phyloP scores from a whole-genome alignment of 1,140 invertebrate species.

The Aradophagus sp. region DNA sequence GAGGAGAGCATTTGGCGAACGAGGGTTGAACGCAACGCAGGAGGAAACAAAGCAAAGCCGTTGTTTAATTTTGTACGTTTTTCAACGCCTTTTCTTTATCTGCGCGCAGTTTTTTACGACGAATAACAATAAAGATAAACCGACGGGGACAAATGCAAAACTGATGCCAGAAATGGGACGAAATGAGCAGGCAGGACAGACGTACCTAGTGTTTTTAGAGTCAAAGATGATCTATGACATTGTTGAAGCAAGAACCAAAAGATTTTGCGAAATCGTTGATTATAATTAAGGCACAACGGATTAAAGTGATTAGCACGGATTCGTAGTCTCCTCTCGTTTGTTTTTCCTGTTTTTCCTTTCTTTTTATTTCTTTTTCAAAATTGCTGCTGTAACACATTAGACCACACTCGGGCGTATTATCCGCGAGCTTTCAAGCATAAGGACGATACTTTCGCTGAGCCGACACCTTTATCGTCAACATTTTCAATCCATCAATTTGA shows the following conservation, averaged over 20 bases:
- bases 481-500: constrained; percentile 3
- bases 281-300: no score
- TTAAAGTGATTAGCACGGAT: no score
- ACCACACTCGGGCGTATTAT: constrained; percentile 32
- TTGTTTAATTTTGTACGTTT: constrained; percentile 44
- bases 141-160: background rate
- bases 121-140: background rate
- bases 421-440: constrained; percentile 26
- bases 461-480: background rate
- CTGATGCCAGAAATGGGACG: no score
- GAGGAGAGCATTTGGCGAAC: constrained; percentile 49
- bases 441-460: constrained; percentile 30
- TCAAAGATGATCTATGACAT: no score
- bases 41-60: background rate
- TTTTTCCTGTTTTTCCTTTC: constrained; percentile 18
- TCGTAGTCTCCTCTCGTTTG: constrained; percentile 40
- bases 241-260: no score
- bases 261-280: no score
- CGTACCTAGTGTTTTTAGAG: no score
- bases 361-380: constrained; percentile 11
- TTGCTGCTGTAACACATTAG: constrained; percentile 25
- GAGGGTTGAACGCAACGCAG: constrained; percentile 4
- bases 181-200: no score
- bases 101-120: constrained; percentile 33
- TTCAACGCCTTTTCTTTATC: constrained; percentile 32